Evolutionary conservation across 2,888 invertebrate species (phyloP).

Genomic region (Orgyia antiqua): DNA sequence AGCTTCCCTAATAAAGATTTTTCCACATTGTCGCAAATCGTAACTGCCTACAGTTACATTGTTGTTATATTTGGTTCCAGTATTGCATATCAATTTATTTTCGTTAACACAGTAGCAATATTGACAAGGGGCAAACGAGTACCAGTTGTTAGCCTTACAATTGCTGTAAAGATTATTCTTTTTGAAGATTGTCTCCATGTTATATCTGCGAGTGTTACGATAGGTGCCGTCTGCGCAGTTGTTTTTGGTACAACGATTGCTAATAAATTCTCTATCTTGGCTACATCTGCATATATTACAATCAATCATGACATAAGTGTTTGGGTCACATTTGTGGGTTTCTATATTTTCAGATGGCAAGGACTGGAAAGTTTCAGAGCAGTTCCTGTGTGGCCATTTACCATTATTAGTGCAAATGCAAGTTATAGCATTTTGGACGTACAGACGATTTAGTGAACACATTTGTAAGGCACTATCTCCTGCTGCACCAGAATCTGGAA

Average conservation of each 20-base stretch:
- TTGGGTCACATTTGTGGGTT: constrained; percentile 34
- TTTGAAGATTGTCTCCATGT: neutral
- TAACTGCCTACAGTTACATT: constrained; percentile 37
- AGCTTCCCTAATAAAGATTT: constrained; percentile 36
- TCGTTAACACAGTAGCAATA: constrained; percentile 49
- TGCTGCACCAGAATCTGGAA: neutral
- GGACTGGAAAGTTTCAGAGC: constrained; percentile 28
- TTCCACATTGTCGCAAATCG: constrained; percentile 43
- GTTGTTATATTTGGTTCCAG: constrained; percentile 23
- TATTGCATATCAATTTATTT: constrained; percentile 52
- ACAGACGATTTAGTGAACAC: constrained; percentile 40
- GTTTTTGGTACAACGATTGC: constrained; percentile 46
- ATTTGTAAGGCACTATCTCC: neutral
- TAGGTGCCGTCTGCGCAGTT: constrained; percentile 25
- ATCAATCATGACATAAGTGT: constrained; percentile 36
- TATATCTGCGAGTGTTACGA: constrained; percentile 13
- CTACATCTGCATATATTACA: constrained; percentile 57
- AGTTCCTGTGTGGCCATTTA: constrained; percentile 44
- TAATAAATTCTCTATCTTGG: constrained; percentile 34
- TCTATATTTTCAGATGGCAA: constrained; percentile 15
- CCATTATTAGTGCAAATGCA: constrained; percentile 47
- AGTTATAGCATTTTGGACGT: constrained; percentile 29
- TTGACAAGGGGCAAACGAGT: constrained; percentile 52
- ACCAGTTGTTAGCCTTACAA: constrained; percentile 49
- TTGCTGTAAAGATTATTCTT: constrained; percentile 29